These are phyloP conservation scores for Drosophila jambulina DNA, from an alignment of 1,140 invertebrate genomes.

Conservation along the genomic window DNA sequence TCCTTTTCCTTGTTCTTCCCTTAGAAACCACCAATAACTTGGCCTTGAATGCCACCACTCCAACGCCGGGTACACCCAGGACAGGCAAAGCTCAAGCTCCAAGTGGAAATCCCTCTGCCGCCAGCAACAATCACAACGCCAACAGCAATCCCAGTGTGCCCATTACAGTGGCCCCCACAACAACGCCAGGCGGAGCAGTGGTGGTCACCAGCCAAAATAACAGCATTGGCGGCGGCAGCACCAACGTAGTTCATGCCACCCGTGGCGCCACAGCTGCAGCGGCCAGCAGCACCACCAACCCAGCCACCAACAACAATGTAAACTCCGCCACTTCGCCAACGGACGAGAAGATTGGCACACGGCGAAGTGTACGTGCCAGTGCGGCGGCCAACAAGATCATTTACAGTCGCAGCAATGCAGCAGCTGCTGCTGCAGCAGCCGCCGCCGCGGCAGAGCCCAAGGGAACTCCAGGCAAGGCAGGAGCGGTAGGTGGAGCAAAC, in stretches of 20 bases:
- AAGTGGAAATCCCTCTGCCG: slow-evolving; percentile 7
- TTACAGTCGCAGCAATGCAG: slow-evolving; percentile 68
- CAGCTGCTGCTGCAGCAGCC: slow-evolving; percentile 64
- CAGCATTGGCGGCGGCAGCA: slow-evolving; percentile 14
- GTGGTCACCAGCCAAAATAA: slow-evolving; percentile 30
- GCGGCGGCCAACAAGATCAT: slow-evolving; percentile 83
- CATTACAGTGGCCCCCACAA: slow-evolving; percentile 18
- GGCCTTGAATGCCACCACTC: slow-evolving; percentile 19
- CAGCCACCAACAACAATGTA: slow-evolving; percentile 54
- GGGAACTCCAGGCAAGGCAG: slow-evolving; percentile 38
- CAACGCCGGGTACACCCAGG: slow-evolving; percentile 16
- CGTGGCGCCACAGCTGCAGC: slow-evolving; percentile 71
- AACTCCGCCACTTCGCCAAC: slow-evolving; percentile 64
- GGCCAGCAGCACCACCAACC: slow-evolving; percentile 56
- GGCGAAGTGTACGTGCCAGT: slow-evolving; percentile 75
- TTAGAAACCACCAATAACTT: slow-evolving; percentile 52
- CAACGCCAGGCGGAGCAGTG: slow-evolving; percentile 37
- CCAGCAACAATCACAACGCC: slow-evolving; percentile 41
- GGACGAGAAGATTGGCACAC: slow-evolving; percentile 82
- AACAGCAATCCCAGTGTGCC: slow-evolving; percentile 35
- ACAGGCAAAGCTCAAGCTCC: slow-evolving; percentile 49
- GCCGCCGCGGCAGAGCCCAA: slow-evolving; percentile 61
- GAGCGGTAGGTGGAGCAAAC: slow-evolving; percentile 22
- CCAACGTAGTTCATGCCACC: slow-evolving; percentile 67
- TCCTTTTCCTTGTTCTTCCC: neutral